These are phyloP conservation scores for Zygaena filipendulae DNA, from an alignment of 2,888 invertebrate genomes.

Conservation along the genomic window DNA sequence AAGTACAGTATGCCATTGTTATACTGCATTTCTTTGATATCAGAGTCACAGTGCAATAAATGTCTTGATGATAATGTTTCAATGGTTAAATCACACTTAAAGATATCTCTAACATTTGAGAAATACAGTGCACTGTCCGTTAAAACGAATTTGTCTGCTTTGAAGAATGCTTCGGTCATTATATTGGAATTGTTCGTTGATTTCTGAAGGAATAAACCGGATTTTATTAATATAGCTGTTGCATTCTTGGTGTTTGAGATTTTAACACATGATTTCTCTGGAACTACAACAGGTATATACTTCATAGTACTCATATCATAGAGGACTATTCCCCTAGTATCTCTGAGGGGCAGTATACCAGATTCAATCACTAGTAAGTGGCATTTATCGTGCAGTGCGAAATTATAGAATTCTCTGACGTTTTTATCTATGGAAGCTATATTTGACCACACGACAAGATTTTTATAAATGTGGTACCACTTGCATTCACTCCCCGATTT, in stretches of 20 bases:
- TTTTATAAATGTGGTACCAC: conserved; percentile 47
- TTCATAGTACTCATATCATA: conserved; percentile 39
- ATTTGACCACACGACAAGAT: conserved; percentile 36
- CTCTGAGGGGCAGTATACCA: conserved; percentile 39
- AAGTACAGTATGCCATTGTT: conserved; percentile 26
- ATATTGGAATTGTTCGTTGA: conserved; percentile 24
- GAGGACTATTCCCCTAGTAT: conserved; percentile 33
- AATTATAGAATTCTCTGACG: conserved; percentile 37
- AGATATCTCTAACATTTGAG: conserved; percentile 34
- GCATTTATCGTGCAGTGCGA: conserved; percentile 32
- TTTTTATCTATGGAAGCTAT: conserved; percentile 24
- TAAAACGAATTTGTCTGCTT: conserved; percentile 41
- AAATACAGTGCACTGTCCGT: conserved; percentile 30
- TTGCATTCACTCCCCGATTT: conserved; percentile 32
- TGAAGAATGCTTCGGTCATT: conserved; percentile 34
- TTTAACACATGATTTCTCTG: conserved; percentile 35
- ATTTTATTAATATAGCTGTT: conserved; percentile 33
- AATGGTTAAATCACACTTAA: conserved; percentile 27
- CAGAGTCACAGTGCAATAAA: conserved; percentile 32
- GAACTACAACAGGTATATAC: conserved; percentile 38
- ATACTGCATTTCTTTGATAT: conserved; percentile 39
- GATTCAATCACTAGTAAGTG: conserved; percentile 36
- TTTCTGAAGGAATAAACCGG: conserved; percentile 35
- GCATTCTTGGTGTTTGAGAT: conserved; percentile 36
- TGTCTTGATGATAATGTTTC: conserved; percentile 29